These are phyloP conservation scores for Piaya cayana DNA, from an alignment of 2,113 vertebrate species.

Conservation along the genomic window DNA sequence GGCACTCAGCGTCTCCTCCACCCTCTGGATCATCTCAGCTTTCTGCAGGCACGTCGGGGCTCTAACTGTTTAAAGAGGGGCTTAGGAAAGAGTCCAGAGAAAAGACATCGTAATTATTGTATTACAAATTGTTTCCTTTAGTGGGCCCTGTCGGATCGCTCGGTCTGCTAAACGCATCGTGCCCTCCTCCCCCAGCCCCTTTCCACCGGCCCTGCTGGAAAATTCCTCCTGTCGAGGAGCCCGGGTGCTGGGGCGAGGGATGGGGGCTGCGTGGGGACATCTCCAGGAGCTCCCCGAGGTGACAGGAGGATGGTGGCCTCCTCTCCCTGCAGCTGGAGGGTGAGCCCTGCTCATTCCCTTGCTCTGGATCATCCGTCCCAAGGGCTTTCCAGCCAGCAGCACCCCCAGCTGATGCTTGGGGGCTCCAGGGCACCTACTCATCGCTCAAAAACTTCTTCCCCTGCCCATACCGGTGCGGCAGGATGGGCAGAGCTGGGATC, in stretches of 20 bases:
- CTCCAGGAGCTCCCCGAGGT: fast-evolving
- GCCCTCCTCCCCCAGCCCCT: conserved; percentile 1
- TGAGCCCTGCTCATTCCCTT: background rate
- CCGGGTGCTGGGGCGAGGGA: background rate
- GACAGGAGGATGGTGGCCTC: background rate
- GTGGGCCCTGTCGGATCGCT: conserved; percentile 50
- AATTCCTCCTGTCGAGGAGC: background rate
- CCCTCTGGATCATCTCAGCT: background rate
- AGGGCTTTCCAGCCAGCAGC: background rate
- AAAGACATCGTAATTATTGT: conserved; percentile 59
- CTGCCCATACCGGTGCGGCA: background rate
- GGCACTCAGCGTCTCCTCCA: background rate
- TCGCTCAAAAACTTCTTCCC: background rate
- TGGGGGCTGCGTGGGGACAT: background rate
- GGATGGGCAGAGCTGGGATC: background rate
- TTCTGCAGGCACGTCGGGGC: background rate
- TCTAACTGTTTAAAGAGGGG: conserved; percentile 26
- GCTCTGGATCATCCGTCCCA: fast-evolving
- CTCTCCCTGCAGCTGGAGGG: background rate
- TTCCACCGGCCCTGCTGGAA: background rate
- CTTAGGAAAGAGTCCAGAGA: conserved; percentile 55
- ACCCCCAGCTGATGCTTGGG: background rate
- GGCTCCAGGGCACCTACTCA: background rate
- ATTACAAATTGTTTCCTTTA: conserved; percentile 69
- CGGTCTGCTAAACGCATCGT: conserved; percentile 61